Evolutionary conservation across 2,113 vertebrate genomes (phyloP), one percentile per base, ranked within the genome.

Genomic region (Salvelinus namaycush): DNA sequence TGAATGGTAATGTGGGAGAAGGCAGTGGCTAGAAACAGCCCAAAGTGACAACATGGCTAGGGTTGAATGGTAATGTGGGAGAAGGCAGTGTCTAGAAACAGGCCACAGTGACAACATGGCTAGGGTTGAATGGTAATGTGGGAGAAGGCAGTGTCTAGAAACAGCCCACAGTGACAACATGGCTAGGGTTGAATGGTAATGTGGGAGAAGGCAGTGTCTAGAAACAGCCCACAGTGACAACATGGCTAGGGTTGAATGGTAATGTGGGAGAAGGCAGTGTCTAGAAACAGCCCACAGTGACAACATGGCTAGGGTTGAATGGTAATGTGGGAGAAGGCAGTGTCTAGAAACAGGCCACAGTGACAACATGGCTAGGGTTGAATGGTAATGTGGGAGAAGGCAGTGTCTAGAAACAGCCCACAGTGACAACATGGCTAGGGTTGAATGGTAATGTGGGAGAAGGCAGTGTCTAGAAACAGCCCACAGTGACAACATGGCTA

Each of bases 251-350:
- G 81, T n/a, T 31, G 48, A 68, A 76, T 80, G 18, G 70, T 71
- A 79, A 77, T 74, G 70, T 74, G 67, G 68, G 7, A 34, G 39
- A 34, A 62, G n/a, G n/a, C n/a, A 73, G 71, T 72, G 39, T 31
- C 59, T 51, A 72, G 84, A 76, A 79, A 80, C 51, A 74, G 44
- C 65, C 49, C 76, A 69, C 44, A 22, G 16, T 24, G 48, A 73
- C 71, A 76, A 79, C 79, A 70, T 69, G 83, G 80, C 83, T 84
- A 9, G 79, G 77, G 81, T n/a, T 31, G 48, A 68, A 76, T 80
- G 18, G 70, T 71, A 79, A 77, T 74, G 70, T 74, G 67, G 68
- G 7, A 34, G 39, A 34, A 62, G n/a, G n/a, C n/a, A 73, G 71
- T 72, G 39, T 31, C 59, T 51, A 72, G 84, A 76, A 79, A 80